Evolutionary conservation across 92 coral and sea anemone genomes (phyloP), one percentile per base, ranked within the genome.

Genomic region (Montipora capitata): DNA sequence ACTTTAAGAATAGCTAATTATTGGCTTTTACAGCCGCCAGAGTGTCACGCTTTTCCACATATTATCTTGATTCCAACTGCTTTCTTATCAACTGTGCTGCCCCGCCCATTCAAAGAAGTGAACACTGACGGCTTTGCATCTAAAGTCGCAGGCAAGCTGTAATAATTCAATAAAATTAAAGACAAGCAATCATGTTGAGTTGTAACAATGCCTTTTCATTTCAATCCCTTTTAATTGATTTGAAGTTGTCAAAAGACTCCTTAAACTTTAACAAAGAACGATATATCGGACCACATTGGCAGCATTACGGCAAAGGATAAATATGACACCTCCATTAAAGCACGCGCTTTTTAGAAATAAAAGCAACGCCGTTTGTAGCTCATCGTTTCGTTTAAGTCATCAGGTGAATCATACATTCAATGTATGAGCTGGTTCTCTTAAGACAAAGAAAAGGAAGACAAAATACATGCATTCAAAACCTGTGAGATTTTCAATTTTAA

Each of bases 1-100:
- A 87, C 51, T 54, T 56, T 68, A 86, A 90, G 88, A 94, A 90
- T 82, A n/a, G 86, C 85, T 91, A 90, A 95, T 95, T 88, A 82
- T 85, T 54, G 80, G 90, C 82, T 84, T 93, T 90, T 91, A 68
- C 82, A 82, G 84, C 66, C 75, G 86, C 40, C 38, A 49, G 45
- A 51, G 76, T 66, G 74, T 18, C 90, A 81, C 85, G 77, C 20
- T 58, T 85, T 93, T 92, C 78, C 49, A 68, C 85, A 81, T 85
- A 90, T 90, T 90, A 92, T 96, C 86, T 89, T 92, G 82, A 90
- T 85, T 88, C 90, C 80, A 71, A 16, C 88, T 66, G 79, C 83
- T 80, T 68, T 27, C 35, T 27, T 27, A 27, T 27, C 35, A 45
- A 67, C 51, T 10, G 4, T 12, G 42, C 88, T 72, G 82, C 92